A percentile compares a stretch with the other conserved stretches of the same genome.
Conservation (phyloP, 2,113 vertebrate species). For the Vulpes lagopus region DNA sequence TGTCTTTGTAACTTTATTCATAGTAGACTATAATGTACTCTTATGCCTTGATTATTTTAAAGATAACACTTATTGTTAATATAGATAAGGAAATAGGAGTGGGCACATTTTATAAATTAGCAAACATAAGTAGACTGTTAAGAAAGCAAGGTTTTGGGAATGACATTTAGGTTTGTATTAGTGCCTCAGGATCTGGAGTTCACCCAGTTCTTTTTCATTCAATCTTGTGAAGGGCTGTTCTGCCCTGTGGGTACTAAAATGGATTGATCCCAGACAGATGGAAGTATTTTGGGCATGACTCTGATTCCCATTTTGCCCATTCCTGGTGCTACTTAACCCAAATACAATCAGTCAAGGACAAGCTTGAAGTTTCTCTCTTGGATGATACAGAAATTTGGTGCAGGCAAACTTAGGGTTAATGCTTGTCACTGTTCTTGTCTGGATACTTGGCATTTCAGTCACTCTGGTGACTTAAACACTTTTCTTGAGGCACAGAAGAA, state of each 20-base stretch:
- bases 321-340: constrained; percentile 52
- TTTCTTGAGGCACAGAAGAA: constrained; percentile 80
- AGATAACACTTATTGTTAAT: constrained; percentile 29
- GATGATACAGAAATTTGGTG: constrained; percentile 17
- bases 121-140: neutral
- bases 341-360: constrained; percentile 43
- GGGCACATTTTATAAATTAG: neutral
- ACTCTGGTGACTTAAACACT: constrained; percentile 75
- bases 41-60: constrained; percentile 39
- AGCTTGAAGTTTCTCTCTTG: neutral
- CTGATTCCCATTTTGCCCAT: constrained; percentile 29
- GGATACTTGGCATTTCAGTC: constrained; percentile 74
- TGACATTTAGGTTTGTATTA: constrained; percentile 55
- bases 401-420: constrained; percentile 41
- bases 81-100: neutral
- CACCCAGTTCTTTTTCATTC: constrained; percentile 56
- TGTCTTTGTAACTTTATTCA: constrained; percentile 44
- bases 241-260: constrained; percentile 30
- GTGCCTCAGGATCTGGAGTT: constrained; percentile 7
- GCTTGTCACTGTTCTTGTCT: constrained; percentile 70
- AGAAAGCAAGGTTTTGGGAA: constrained; percentile 16
- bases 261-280: constrained; percentile 50
- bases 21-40: neutral
- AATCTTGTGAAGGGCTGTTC: constrained; percentile 51
- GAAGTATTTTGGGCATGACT: constrained; percentile 28